Evolutionary conservation across 2,113 vertebrate species (phyloP).

Genomic region (Sinocyclocheilus anophthalmus): DNA sequence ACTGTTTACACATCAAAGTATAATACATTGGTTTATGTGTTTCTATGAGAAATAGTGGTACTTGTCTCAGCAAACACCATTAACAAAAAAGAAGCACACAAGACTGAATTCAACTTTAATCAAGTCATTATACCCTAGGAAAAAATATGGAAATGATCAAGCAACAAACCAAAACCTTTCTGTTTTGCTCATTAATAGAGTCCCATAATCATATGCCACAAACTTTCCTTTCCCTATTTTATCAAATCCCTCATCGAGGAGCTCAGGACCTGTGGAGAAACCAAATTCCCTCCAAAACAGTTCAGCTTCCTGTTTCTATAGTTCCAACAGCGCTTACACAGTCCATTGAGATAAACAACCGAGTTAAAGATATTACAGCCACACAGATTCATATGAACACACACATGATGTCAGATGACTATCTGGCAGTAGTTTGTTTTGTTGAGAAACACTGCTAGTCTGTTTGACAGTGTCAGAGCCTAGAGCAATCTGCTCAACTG

Average conservation of each 20-base stretch:
- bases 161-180: constrained; percentile 6
- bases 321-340: constrained; percentile 1
- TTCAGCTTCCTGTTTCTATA: constrained; percentile 60
- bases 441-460: constrained; percentile 51
- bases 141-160: neutral
- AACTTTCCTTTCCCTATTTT: neutral
- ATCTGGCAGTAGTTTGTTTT: constrained; percentile 50
- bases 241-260: constrained; percentile 57
- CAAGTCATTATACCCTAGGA: neutral
- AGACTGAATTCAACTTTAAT: neutral
- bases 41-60: neutral
- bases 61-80: neutral
- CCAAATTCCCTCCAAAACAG: constrained; percentile 61
- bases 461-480: constrained; percentile 2
- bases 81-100: neutral
- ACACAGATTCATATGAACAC: constrained; percentile 30
- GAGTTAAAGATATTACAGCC: constrained; percentile 52
- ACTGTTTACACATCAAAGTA: neutral
- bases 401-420: constrained; percentile 62
- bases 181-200: constrained; percentile 30
- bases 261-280: constrained; percentile 50
- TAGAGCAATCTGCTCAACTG: constrained; percentile 1
- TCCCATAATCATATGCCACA: constrained; percentile 1
- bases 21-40: neutral
- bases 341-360: constrained; percentile 56